Conservation (phyloP, 2,888 invertebrate genomes). For the Elysia crispata region DNA sequence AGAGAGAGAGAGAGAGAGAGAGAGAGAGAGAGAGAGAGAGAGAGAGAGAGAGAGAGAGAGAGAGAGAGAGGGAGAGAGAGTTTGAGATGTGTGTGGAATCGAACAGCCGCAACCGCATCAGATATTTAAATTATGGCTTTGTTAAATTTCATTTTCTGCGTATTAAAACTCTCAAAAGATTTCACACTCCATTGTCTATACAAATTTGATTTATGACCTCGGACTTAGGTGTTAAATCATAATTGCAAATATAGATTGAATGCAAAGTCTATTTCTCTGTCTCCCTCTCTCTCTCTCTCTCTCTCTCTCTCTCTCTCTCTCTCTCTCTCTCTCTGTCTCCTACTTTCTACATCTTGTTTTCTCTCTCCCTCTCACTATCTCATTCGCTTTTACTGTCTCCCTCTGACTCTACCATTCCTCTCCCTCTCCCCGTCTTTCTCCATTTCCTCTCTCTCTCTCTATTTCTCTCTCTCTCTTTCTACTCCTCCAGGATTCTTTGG, state of each 20-base stretch:
- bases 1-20: constrained; percentile 9
- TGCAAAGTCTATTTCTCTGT: constrained; percentile 7
- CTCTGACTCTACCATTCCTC: no score
- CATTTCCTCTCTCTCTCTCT: no score
- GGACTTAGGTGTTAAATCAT: no score
- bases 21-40: constrained; percentile 4
- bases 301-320: neutral
- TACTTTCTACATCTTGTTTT: no score
- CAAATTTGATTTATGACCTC: neutral
- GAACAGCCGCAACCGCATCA: neutral
- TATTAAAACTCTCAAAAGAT: neutral
- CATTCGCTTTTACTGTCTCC: no score
- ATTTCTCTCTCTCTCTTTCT: no score
- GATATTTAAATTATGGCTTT: neutral
- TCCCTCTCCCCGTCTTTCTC: no score
- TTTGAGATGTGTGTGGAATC: neutral
- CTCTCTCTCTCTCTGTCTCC: neutral
- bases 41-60: constrained; percentile 9
- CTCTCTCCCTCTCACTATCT: no score
- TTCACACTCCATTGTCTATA: neutral
- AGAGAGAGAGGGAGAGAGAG: constrained; percentile 4
- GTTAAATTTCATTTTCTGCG: neutral
- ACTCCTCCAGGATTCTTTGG: constrained; percentile 58
- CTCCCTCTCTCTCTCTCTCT: neutral
- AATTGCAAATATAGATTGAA: no score